phyloP scores from a whole-genome alignment of 2,888 invertebrate genomes.

The Heliconius aoede region DNA sequence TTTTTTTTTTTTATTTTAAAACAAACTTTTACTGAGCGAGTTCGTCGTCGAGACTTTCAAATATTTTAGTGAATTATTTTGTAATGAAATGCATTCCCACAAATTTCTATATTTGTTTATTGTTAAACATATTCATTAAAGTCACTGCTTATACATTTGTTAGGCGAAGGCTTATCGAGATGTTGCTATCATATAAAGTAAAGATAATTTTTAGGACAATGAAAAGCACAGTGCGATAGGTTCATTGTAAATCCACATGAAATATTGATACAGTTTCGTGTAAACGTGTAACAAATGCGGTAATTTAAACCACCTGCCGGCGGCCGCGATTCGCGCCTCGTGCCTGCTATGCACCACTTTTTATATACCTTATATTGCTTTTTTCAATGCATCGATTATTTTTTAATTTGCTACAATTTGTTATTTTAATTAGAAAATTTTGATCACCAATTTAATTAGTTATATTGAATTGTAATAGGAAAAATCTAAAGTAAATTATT shows the following conservation, averaged over 20 bases:
- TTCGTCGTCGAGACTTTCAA: not conserved
- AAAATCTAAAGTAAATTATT: not conserved
- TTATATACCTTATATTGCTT: slow-evolving; percentile 63
- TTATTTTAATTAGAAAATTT: slow-evolving; percentile 53
- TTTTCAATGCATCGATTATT: slow-evolving; percentile 52
- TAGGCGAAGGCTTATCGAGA: not conserved
- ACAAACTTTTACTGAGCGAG: not conserved
- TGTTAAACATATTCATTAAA: not conserved
- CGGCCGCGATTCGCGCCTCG: slow-evolving; percentile 62
- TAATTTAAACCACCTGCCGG: slow-evolving; percentile 81
- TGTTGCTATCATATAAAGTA: slow-evolving; percentile 34
- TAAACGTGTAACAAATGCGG: slow-evolving; percentile 84
- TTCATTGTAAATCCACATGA: slow-evolving; percentile 81
- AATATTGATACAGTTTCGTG: slow-evolving; percentile 84
- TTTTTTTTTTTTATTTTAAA: slow-evolving; percentile 2
- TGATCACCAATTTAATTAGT: not conserved
- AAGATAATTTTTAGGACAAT: slow-evolving; percentile 43
- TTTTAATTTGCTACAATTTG: slow-evolving; percentile 49
- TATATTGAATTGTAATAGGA: not conserved
- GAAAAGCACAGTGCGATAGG: slow-evolving; percentile 74
- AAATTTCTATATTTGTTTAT: not conserved
- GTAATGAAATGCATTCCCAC: not conserved
- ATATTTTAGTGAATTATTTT: not conserved
- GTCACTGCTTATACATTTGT: not conserved
- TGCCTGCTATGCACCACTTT: slow-evolving; percentile 73